phyloP scores from a whole-genome alignment of 53 echinoderm and acorn worm species.

The Holothuria scabra region DNA sequence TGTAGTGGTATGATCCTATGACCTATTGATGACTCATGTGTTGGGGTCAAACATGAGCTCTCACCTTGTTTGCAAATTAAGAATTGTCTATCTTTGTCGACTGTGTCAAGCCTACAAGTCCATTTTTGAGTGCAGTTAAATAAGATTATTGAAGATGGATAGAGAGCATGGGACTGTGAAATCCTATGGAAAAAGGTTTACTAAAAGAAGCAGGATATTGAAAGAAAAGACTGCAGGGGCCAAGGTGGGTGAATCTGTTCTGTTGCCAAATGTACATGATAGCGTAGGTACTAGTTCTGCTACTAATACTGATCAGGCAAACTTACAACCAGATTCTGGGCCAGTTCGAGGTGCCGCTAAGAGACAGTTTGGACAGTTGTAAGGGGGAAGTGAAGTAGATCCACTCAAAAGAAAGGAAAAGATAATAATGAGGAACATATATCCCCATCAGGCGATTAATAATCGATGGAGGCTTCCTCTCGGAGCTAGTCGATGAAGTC shows the following conservation, averaged over 20 bases:
- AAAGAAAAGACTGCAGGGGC: neutral
- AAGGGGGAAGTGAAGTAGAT: no score
- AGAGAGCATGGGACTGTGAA: slow-evolving; percentile 7
- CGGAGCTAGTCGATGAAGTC: slow-evolving; percentile 14
- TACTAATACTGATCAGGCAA: slow-evolving; percentile 1
- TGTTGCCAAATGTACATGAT: slow-evolving; percentile 10
- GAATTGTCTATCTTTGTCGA: no score
- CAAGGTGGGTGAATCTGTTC: slow-evolving; percentile 21
- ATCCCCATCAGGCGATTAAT: slow-evolving; percentile 17
- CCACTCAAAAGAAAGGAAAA: no score
- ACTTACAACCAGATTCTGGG: slow-evolving; percentile 11
- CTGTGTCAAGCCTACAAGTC: slow-evolving; percentile 2
- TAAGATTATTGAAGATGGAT: slow-evolving; percentile 26
- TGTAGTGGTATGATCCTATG: no score
- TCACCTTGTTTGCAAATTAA: no score
- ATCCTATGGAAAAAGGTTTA: no score
- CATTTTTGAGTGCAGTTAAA: neutral
- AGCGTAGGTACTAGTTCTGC: slow-evolving; percentile 31
- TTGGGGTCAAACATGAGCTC: no score
- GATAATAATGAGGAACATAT: neutral
- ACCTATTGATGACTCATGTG: no score
- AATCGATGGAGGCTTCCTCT: neutral
- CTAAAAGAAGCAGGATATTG: neutral
- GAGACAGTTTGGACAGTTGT: no score
- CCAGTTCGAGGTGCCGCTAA: no score